Percentiles rank a stretch among this genome's conserved stretches.
These are phyloP conservation scores for Cyprinodon brontotheroides DNA, from an alignment of 2,113 vertebrate species.

Conservation along the genomic window DNA sequence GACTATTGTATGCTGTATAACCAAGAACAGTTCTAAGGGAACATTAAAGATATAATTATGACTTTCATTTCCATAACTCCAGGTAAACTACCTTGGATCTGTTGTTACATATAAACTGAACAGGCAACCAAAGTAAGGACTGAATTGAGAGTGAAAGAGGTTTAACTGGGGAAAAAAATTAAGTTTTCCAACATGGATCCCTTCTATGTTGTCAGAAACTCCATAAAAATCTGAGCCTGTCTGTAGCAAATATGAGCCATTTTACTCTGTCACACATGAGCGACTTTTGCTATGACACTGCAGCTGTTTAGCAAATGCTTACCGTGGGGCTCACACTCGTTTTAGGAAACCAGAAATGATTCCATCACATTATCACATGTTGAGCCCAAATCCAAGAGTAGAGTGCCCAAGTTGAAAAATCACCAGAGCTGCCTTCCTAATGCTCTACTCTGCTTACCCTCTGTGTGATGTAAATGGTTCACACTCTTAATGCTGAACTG, in stretches of 20 bases:
- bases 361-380: not conserved
- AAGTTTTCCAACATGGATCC: not conserved
- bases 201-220: not conserved
- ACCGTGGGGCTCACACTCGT: not conserved
- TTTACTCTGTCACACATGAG: not conserved
- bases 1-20: not conserved
- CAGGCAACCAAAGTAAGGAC: not conserved
- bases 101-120: not conserved
- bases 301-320: not conserved
- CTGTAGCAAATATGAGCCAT: constrained; percentile 1
- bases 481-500: constrained; percentile 8
- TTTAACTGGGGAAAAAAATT: not conserved
- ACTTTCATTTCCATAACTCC: not conserved
- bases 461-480: not conserved
- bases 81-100: not conserved
- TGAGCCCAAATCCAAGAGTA: not conserved
- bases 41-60: not conserved
- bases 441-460: not conserved
- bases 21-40: not conserved
- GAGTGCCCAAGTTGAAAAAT: not conserved
- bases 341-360: not conserved
- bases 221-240: not conserved
- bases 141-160: not conserved
- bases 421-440: not conserved
- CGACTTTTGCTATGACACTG: constrained; percentile 7